These are phyloP conservation scores for Chrysogorgia sp. DNA, from an alignment of 92 coral and sea anemone genomes.

Conservation along the genomic window DNA sequence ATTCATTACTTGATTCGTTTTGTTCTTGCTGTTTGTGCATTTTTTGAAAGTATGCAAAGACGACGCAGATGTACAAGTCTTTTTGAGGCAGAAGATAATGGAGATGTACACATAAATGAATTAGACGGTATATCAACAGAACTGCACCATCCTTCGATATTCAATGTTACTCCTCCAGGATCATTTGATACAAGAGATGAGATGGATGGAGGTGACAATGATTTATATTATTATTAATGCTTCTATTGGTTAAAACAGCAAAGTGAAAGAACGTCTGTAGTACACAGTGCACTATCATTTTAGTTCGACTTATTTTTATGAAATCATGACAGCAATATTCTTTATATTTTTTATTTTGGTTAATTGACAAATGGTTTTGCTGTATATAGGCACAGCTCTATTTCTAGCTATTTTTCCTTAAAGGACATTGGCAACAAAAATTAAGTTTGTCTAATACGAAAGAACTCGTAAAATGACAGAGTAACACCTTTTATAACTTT, in stretches of 20 bases:
- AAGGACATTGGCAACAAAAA: no score
- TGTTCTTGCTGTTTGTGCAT: not conserved
- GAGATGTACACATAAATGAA: not conserved
- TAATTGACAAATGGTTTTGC: no score
- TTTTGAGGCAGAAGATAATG: not conserved
- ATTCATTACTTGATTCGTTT: constrained; percentile 79
- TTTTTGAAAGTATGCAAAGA: not conserved
- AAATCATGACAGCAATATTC: no score
- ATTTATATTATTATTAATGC: constrained; percentile 31
- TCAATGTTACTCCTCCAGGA: constrained; percentile 10
- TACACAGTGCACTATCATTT: no score
- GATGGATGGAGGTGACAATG: not conserved
- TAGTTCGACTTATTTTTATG: no score
- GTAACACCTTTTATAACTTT: no score
- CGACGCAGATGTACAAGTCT: not conserved
- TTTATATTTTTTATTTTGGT: no score
- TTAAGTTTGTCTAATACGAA: no score
- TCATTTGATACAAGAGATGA: constrained; percentile 8
- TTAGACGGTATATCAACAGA: constrained; percentile 1
- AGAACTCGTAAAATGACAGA: no score
- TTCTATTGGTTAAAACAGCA: constrained; percentile 21
- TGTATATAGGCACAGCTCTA: no score
- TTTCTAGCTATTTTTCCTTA: no score
- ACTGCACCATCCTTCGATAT: constrained; percentile 13
- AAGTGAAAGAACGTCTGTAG: no score